Evolutionary conservation across 2,113 vertebrate genomes (phyloP).

Genomic region (Thunnus thynnus): DNA sequence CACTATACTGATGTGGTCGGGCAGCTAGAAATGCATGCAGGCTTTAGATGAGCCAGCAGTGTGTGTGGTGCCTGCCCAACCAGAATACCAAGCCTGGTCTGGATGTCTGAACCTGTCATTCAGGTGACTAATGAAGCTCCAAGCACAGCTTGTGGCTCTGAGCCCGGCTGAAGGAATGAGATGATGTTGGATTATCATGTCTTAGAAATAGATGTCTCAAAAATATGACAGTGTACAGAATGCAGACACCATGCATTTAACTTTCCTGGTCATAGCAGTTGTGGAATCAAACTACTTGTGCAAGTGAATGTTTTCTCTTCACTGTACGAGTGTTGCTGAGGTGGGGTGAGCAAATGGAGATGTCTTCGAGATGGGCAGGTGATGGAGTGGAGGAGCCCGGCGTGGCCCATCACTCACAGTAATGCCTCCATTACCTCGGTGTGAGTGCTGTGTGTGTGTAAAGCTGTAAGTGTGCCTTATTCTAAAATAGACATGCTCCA

Average conservation of each 20-base stretch:
- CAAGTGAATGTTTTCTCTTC: constrained; percentile 21
- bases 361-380: constrained; percentile 65
- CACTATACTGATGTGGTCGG: constrained; percentile 10
- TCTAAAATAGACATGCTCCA: constrained; percentile 51
- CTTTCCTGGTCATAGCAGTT: background rate
- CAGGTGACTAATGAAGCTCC: constrained; percentile 53
- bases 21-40: constrained; percentile 24
- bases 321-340: constrained; percentile 28
- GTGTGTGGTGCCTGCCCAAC: constrained; percentile 14
- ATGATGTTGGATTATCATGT: constrained; percentile 37
- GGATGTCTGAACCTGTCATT: constrained; percentile 41
- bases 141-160: background rate
- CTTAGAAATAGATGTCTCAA: background rate
- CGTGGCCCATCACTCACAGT: constrained; percentile 74
- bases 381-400: constrained; percentile 60
- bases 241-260: background rate
- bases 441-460: constrained; percentile 27
- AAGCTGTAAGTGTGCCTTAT: constrained; percentile 47
- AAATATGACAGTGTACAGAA: constrained; percentile 9
- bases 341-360: constrained; percentile 76
- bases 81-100: constrained; percentile 10
- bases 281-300: constrained; percentile 22
- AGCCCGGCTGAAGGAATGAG: constrained; percentile 12
- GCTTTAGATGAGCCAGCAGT: constrained; percentile 14
- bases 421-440: constrained; percentile 72